These are phyloP conservation scores for Drosophila albomicans DNA, from an alignment of 1,140 invertebrate genomes.

Conservation along the genomic window DNA sequence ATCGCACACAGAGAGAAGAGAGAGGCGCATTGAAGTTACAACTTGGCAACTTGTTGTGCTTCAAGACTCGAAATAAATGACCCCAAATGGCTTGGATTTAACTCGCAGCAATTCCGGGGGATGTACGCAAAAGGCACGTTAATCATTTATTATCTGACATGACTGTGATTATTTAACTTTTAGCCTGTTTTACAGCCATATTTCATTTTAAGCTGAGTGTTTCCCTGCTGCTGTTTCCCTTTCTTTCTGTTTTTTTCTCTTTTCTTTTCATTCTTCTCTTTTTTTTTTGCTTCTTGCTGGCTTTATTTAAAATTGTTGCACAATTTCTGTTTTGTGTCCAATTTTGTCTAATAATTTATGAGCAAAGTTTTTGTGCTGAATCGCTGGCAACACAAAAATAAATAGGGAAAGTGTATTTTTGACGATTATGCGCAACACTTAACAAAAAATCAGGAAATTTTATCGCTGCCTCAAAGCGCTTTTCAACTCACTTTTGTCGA, in stretches of 20 bases:
- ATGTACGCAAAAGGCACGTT: slow-evolving; percentile 50
- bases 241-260: neutral
- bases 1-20: neutral
- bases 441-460: neutral
- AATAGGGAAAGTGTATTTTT: slow-evolving; percentile 26
- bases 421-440: slow-evolving; percentile 71
- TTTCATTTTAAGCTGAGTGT: slow-evolving; percentile 60
- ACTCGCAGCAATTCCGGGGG: slow-evolving; percentile 4
- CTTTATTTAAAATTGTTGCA: slow-evolving; percentile 37
- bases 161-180: slow-evolving; percentile 81
- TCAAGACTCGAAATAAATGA: slow-evolving; percentile 61
- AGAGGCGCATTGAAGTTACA: slow-evolving; percentile 26
- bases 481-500: neutral
- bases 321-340: slow-evolving; percentile 42
- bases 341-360: slow-evolving; percentile 75
- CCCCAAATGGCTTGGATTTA: slow-evolving; percentile 48
- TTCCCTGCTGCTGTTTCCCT: neutral
- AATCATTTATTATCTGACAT: slow-evolving; percentile 83
- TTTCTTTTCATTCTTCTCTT: slow-evolving; percentile 12
- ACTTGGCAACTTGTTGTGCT: slow-evolving; percentile 8
- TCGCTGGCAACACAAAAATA: neutral
- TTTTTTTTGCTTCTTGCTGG: slow-evolving; percentile 6
- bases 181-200: slow-evolving; percentile 55
- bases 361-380: slow-evolving; percentile 51
- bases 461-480: slow-evolving; percentile 8